Base-by-base conservation (phyloP, 2,113 vertebrate genomes). In the Proteles cristata region DNA sequence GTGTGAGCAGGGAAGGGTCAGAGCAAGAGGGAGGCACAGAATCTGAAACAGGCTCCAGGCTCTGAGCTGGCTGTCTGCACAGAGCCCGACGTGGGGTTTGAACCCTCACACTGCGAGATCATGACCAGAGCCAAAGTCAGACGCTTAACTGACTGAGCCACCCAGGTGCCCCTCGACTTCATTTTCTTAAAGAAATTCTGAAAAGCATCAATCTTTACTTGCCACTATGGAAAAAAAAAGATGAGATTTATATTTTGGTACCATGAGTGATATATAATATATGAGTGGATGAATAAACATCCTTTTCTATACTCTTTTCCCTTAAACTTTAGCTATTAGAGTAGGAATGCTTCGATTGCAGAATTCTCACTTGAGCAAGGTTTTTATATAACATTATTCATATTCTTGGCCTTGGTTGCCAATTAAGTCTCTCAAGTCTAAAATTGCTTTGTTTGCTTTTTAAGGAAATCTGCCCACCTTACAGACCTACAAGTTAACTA, bases 401-500 rank as follows among this genome's bases (percentile, higher is more conserved):
- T 97, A 69, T 95, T 90, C 93, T 98, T 81, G 88, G 90, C 87
- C 89, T 94, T 2, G 74, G 63, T 93, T 97, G 74, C 97, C 97
- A 98, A 98, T 98, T 97, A 98, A 95, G 97, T 90, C 97, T 97
- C 97, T 98, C 91, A 63, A 92, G 96, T 95, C 85, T 94, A 96
- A 98, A 98, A 98, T 23, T 50, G 84, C 97, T 95, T 83, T 98
- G 97, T 98, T 98, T 98, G 94, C 96, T 94, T 97, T 95, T 95
- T 84, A 97, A 97, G 90, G 97, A 94, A 93, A 98, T 98, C 97
- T 43, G 71, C 95, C 96, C 97, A 98, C 96, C 90, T 93, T 83
- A 50, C 90, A 98, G 97, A 96, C 86, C 97, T 95, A 58, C 93
- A 97, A 97, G 94, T 97, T 97, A 98, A 96, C 96, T 81, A 90